Percentiles rank a stretch among this genome's conserved stretches.
phyloP scores from a whole-genome alignment of 2,888 invertebrate genomes.

The Platycnemis pennipes region DNA sequence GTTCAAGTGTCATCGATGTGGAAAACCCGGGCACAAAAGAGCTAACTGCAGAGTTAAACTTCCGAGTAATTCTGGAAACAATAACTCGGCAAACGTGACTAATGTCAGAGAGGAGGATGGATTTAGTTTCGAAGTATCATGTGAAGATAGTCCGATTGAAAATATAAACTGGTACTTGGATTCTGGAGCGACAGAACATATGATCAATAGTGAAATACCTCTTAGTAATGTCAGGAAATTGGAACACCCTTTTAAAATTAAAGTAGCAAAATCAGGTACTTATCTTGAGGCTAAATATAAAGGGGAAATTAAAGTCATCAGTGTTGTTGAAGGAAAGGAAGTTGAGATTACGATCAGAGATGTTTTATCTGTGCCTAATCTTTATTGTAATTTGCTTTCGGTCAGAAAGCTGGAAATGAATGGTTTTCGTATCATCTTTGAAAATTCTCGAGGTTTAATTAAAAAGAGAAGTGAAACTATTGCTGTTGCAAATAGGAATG shows the following conservation, averaged over 20 bases:
- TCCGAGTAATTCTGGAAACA: not conserved
- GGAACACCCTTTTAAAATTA: constrained; percentile 71
- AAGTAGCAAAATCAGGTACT: constrained; percentile 72
- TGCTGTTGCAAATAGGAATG: not conserved
- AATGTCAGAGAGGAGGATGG: constrained; percentile 21
- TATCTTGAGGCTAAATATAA: constrained; percentile 69
- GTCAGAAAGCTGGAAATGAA: constrained; percentile 73
- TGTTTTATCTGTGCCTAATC: constrained; percentile 71
- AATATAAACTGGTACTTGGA: constrained; percentile 73
- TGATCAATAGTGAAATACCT: constrained; percentile 68
- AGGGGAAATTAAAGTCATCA: constrained; percentile 70
- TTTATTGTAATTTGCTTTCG: constrained; percentile 73
- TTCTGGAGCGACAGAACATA: constrained; percentile 74
- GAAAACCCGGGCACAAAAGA: not conserved
- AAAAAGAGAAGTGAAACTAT: not conserved
- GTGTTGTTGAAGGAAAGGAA: constrained; percentile 64
- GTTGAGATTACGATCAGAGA: constrained; percentile 71
- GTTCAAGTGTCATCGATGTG: not conserved
- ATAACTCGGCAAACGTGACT: constrained; percentile 31
- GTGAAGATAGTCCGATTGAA: constrained; percentile 37
- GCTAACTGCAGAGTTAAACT: not conserved
- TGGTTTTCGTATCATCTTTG: constrained; percentile 72
- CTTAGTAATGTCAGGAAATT: constrained; percentile 71
- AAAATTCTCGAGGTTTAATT: constrained; percentile 68
- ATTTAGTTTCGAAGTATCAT: constrained; percentile 65